These are phyloP conservation scores for Megaceryle alcyon DNA, from an alignment of 2,797 vertebrate species.

Conservation along the genomic window DNA sequence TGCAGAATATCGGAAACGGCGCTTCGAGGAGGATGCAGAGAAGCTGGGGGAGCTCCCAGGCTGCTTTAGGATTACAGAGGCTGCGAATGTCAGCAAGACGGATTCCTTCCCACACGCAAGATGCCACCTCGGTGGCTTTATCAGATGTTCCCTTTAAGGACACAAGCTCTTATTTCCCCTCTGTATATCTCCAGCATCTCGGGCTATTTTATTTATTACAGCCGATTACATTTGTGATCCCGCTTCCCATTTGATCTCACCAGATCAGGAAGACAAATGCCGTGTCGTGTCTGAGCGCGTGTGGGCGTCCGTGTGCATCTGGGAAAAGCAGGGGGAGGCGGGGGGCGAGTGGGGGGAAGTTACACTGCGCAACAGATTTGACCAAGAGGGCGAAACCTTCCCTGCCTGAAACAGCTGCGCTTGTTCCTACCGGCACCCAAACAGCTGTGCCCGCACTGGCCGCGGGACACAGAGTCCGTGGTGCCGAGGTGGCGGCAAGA, in stretches of 20 bases:
- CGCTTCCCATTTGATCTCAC: slow-evolving; percentile 62
- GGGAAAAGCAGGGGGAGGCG: background rate
- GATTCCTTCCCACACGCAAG: slow-evolving; percentile 37
- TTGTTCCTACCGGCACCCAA: background rate
- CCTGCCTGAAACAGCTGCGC: background rate
- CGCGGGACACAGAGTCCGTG: too few relatives aligned
- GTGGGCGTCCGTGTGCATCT: background rate
- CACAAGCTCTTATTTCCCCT: slow-evolving; percentile 31
- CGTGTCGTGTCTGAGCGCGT: background rate
- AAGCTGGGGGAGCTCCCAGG: background rate
- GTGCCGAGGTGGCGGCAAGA: background rate
- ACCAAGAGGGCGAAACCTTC: background rate
- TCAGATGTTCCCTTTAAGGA: slow-evolving; percentile 60
- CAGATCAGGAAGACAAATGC: slow-evolving; percentile 67
- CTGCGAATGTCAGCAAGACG: slow-evolving; percentile 42
- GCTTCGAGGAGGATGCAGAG: background rate
- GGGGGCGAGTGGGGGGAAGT: background rate
- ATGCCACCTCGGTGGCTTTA: slow-evolving; percentile 45
- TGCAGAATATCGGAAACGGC: background rate
- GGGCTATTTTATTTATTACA: slow-evolving; percentile 71
- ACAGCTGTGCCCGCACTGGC: background rate
- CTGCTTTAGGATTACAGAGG: slow-evolving; percentile 36
- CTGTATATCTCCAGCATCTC: slow-evolving; percentile 1
- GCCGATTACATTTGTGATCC: slow-evolving; percentile 67
- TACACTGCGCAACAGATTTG: background rate